Base-by-base conservation (phyloP, 2,888 invertebrate species). In the Cecidostiba fungosa region DNA sequence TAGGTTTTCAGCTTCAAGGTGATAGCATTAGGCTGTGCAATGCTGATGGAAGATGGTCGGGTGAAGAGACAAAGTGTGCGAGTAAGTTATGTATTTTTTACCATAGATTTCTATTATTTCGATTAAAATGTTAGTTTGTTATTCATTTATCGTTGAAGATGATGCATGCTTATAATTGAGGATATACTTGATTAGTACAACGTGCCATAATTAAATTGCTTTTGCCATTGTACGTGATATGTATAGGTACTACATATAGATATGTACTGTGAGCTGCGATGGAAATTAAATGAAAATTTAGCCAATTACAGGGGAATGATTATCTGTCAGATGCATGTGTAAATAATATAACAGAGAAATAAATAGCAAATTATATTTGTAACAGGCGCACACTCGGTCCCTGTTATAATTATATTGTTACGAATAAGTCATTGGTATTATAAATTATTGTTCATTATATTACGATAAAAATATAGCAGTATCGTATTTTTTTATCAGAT, bases 21-120 rank as follows among this genome's bases (percentile, higher is more conserved):
- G 92, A 92, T 88, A 95, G 95, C 88, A 95, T 96, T 73, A 93
- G 96, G 84, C 93, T 96, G 14, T 96, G 96, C 90, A 94, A 95
- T 87, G 94, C 94, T 84, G 94, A 95, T 91, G 96, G 96, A 0
- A 94, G 94, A 10, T 96, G 96, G 96, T 95, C 95, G 14, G 96
- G 96, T 3, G 94, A 93, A n/a, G 94, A 95, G 74, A 94, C 96
- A 1, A 93, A 94, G 50, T 96, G 96, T 92, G 94, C 95, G 89
- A 94, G 96, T 96, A 94, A 93, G 94, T 92, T 72, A 47, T 59
- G 19, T 2, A 26, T 26, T 12, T 12, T 8, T 8, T 39, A 39
- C 10, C 5, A 39, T 43, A 43, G n/a, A n/a, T n/a, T 12, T 2
- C 8, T 43, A 43, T 43, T 43, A 12, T 43, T 43, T 43, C 10